Evolutionary conservation across 2,797 vertebrate genomes (phyloP).

Genomic region (Anguilla megastoma): DNA sequence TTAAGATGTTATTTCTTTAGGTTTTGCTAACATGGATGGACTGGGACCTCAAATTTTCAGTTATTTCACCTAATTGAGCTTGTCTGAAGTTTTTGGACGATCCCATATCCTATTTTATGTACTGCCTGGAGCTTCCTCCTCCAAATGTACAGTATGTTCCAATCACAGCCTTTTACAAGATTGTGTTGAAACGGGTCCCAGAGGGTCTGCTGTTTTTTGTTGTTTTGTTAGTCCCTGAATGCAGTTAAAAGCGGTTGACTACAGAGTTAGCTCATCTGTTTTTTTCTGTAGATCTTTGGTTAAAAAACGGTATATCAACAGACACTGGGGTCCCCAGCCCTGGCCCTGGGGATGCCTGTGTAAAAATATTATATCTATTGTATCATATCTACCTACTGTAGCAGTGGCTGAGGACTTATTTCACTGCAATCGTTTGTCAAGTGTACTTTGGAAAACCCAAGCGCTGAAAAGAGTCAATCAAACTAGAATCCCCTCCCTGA

Average conservation of each 20-base stretch:
- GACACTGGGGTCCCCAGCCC: too few relatives aligned
- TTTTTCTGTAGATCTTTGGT: too few relatives aligned
- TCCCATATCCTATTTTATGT: background rate
- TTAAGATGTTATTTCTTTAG: slow-evolving; percentile 18
- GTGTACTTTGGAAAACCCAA: background rate
- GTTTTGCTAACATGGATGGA: slow-evolving; percentile 12
- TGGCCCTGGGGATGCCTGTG: too few relatives aligned
- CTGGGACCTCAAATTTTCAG: background rate
- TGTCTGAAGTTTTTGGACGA: background rate
- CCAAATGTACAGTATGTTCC: background rate
- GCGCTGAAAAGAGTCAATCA: background rate
- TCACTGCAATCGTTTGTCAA: background rate
- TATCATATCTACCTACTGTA: background rate
- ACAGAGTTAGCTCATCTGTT: too few relatives aligned
- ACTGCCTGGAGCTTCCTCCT: background rate
- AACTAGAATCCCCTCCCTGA: background rate
- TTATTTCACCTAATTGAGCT: background rate
- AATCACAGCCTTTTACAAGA: background rate
- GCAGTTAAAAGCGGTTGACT: too few relatives aligned
- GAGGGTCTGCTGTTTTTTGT: too few relatives aligned
- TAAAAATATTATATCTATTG: too few relatives aligned
- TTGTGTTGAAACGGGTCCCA: too few relatives aligned
- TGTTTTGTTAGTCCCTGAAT: too few relatives aligned
- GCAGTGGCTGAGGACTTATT: background rate
- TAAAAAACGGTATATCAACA: too few relatives aligned